Evolutionary conservation across 2,888 invertebrate species (phyloP).

Genomic region (Quadriops clusia): DNA sequence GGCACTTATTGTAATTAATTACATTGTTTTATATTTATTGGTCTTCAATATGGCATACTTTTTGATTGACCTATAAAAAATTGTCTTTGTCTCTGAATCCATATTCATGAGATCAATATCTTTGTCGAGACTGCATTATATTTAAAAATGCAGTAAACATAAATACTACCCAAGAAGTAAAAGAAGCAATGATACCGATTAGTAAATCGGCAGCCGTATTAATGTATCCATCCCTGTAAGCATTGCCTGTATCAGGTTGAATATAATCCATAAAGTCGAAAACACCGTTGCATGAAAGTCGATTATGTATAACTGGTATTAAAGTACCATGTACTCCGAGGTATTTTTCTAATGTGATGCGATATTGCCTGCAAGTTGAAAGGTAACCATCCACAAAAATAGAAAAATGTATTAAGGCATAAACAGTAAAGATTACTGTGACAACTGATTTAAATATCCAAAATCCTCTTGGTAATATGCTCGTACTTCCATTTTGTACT

Average conservation of each 20-base stretch:
- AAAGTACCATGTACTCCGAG: slow-evolving; percentile 45
- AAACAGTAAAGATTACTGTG: slow-evolving; percentile 49
- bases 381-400: slow-evolving; percentile 62
- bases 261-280: slow-evolving; percentile 79
- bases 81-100: slow-evolving; percentile 12
- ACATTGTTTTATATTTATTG: no score
- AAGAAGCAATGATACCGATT: slow-evolving; percentile 50
- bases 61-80: no score
- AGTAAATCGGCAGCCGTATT: slow-evolving; percentile 61
- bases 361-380: slow-evolving; percentile 65
- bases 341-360: slow-evolving; percentile 50
- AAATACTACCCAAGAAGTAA: slow-evolving; percentile 26
- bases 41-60: no score
- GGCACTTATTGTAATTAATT: no score
- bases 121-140: slow-evolving; percentile 26
- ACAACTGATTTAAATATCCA: slow-evolving; percentile 58
- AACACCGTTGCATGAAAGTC: slow-evolving; percentile 60
- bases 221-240: slow-evolving; percentile 53
- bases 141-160: slow-evolving; percentile 26
- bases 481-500: slow-evolving; percentile 45
- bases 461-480: slow-evolving; percentile 47
- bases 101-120: no score
- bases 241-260: slow-evolving; percentile 52
- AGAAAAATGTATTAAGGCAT: slow-evolving; percentile 56
- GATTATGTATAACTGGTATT: slow-evolving; percentile 48